Conservation (phyloP, 2,888 invertebrate species). For the Orthonychiurus folsomi region DNA sequence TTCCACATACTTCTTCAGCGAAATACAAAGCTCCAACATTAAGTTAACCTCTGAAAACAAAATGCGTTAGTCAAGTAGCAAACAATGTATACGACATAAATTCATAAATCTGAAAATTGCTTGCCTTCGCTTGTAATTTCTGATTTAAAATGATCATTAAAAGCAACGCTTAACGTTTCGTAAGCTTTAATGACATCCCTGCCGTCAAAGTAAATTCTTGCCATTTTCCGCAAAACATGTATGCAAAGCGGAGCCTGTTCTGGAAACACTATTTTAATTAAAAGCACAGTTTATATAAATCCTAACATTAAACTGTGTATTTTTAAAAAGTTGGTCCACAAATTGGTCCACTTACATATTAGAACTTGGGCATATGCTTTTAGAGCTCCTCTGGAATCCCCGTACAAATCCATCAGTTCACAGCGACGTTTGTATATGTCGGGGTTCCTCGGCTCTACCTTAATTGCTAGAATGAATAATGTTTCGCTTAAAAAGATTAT, state of each 20-base stretch:
- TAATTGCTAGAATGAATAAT: slow-evolving; percentile 53
- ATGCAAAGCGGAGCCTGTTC: slow-evolving; percentile 50
- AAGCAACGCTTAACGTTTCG: slow-evolving; percentile 65
- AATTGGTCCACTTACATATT: slow-evolving; percentile 44
- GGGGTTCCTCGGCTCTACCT: slow-evolving; percentile 60
- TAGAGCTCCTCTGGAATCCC: slow-evolving; percentile 56
- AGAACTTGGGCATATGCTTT: slow-evolving; percentile 67
- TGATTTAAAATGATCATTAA: slow-evolving; percentile 59
- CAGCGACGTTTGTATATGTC: slow-evolving; percentile 64
- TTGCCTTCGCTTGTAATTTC: slow-evolving; percentile 53
- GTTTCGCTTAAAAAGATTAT: not conserved
- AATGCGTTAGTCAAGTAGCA: not conserved
- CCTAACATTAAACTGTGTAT: too few relatives aligned
- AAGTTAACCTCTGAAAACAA: slow-evolving; percentile 65
- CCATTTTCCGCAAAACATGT: slow-evolving; percentile 61
- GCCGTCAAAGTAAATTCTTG: slow-evolving; percentile 62
- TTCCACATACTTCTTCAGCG: slow-evolving; percentile 59
- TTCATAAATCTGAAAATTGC: not conserved
- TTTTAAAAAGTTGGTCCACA: too few relatives aligned
- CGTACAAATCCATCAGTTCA: slow-evolving; percentile 56
- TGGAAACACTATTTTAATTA: slow-evolving; percentile 19
- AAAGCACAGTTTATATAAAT: too few relatives aligned
- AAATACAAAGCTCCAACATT: slow-evolving; percentile 67
- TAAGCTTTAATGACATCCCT: slow-evolving; percentile 64
- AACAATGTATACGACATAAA: slow-evolving; percentile 12